Base-by-base conservation (phyloP, 2,888 invertebrate species). In the Hirudinaria manillensis region DNA sequence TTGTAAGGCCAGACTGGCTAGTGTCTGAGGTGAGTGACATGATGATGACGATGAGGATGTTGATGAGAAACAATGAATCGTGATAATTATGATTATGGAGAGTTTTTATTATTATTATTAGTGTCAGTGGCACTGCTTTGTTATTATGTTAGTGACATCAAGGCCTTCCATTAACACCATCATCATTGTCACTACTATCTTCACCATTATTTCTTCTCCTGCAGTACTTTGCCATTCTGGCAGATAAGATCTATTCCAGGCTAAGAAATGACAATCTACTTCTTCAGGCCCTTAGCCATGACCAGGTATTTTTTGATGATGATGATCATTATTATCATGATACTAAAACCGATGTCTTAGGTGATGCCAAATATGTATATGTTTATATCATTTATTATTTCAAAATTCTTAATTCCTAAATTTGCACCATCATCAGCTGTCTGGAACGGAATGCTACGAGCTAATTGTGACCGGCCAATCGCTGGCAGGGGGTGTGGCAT, bases 401-500 rank as follows among this genome's bases (percentile, higher is more conserved):
- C 19, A 7, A 67, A 67, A 7, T 4, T 29, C 0, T 21, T 68
- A n/a, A 68, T 36, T 68, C 27, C 13, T 6, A 65, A 65, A 29
- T 45, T 45, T 45, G 45, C 16, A 71, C 24, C 45, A 51, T 21
- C 24, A 34, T 34, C 61, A 76, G 76, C 32, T 53, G 51, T 29
- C 61, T 32, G 65, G 65, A 27, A 61, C 70, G 1, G 53, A 81
- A 80, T 89, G 89, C 75, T 93, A 93, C 82, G 89, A 89, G 79
- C 87, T 94, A 70, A 89, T 92, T 38, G 86, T 94, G 16, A 92
- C 93, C 81, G 92, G 94, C 79, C 94, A 94, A 86, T 93, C 93
- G 86, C 87, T 94, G 72, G 94, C 94, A 10, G 94, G 93, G 21
- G 94, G 93, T 34, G 90, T 93, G 65, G 92, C 92, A 77, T 90